Base-by-base conservation (phyloP, 2,888 invertebrate species). In the Erannis defoliaria region DNA sequence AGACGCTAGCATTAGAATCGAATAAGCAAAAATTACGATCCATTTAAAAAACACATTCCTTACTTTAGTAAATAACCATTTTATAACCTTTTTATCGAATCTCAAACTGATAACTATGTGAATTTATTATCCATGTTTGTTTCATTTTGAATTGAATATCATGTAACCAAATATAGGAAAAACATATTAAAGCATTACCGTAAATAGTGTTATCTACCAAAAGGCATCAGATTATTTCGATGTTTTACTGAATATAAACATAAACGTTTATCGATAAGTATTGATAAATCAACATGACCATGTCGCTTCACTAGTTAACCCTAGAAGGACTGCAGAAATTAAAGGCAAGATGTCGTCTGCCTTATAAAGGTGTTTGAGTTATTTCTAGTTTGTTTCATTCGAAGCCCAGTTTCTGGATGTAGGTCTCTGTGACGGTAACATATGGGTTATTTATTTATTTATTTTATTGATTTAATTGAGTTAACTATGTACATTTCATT, bases 191-290 rank as follows among this genome's bases (percentile, higher is more conserved):
- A n/a, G n/a, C 9, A 5, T 35, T 35, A 2, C 33, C 49, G 1
- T 48, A 31, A 19, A 18, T 48, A 31, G 16, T 5, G 14, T 23
- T 18, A 10, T 35, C 16, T 12, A 33, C 35, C 14, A 58, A 38
- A 48, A 53, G 33, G 33, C 38, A 19, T 42, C 26, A 31, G 43
- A 26, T 51, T 2, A 31, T 10, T 3, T 37, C 46, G 1, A 43
- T n/a, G 9, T 43, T 6, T 23, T 57, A 63, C 63, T 56, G 58
- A 63, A 64, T 33, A 42, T 29, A 5, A n/a, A 5, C 18, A 12
- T 50, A n/a, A 57, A 55, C 55, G 14, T 14, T 49, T 37, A 49
- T 35, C 23, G 35, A 23, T 48, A 10, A 18, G 0, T 48, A 35
- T 60, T 54, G 59, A 60, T 60, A 48, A 16, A 46, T 40, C 33